phyloP scores from a whole-genome alignment of 2,797 vertebrate species.

The Lithobates sylvaticus region DNA sequence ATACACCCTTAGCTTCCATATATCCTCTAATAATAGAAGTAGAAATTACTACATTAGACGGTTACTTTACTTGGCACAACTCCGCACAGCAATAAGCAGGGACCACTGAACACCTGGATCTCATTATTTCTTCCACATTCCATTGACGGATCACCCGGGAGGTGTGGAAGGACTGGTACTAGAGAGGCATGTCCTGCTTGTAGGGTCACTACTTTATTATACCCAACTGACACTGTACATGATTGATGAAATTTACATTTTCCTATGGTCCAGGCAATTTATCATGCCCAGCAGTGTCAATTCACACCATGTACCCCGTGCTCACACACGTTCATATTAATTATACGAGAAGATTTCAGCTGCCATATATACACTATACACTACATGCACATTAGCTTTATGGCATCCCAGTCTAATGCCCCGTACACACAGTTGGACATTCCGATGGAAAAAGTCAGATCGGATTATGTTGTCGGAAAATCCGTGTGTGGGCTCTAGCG shows the following conservation, averaged over 20 bases:
- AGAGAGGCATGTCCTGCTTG: not conserved
- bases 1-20: too few species aligned
- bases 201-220: not conserved
- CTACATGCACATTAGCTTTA: too few species aligned
- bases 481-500: too few species aligned
- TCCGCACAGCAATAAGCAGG: not conserved
- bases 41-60: too few species aligned
- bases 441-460: too few species aligned
- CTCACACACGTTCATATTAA: not conserved
- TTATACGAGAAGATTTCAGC: not conserved
- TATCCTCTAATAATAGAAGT: too few species aligned
- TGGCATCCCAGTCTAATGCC: too few species aligned
- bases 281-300: not conserved
- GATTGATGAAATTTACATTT: conserved; percentile 7
- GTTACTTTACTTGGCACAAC: not conserved
- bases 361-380: not conserved
- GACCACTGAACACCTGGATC: not conserved
- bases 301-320: not conserved
- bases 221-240: not conserved
- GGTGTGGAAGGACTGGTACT: not conserved
- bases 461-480: too few species aligned
- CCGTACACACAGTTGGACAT: too few species aligned
- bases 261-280: not conserved
- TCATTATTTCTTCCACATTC: not conserved
- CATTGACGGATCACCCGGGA: not conserved